A percentile compares a stretch with the other conserved stretches of the same genome.
phyloP scores from a whole-genome alignment of 2,888 invertebrate genomes.

The Mythimna pallens region DNA sequence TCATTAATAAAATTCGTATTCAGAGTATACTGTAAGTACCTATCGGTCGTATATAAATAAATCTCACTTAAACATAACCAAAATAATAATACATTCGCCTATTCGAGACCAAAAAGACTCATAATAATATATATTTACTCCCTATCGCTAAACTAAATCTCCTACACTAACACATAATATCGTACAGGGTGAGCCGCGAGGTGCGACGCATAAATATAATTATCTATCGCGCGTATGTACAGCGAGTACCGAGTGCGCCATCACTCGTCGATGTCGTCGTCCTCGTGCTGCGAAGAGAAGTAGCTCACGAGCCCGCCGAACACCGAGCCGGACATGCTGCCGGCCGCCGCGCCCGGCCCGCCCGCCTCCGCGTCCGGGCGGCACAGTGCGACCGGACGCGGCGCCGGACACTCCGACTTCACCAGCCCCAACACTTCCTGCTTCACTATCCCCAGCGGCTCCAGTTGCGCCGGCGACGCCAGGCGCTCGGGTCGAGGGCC shows the following conservation, averaged over 20 bases:
- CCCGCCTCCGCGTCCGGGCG: constrained; percentile 21
- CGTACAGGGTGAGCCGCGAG: constrained; percentile 75
- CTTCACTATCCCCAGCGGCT: constrained; percentile 53
- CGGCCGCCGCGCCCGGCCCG: constrained; percentile 31
- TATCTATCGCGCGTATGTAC: constrained; percentile 63
- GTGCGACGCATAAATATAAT: constrained; percentile 68
- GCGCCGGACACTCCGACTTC: constrained; percentile 32
- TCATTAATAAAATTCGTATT: constrained; percentile 89
- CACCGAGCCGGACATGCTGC: constrained; percentile 90
- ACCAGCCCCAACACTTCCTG: constrained; percentile 34
- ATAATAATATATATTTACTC: constrained; percentile 75
- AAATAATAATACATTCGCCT: constrained; percentile 88
- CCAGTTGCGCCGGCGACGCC: constrained; percentile 36
- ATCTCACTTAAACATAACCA: constrained; percentile 89
- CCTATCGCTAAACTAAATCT: constrained; percentile 73
- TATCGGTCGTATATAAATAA: constrained; percentile 89
- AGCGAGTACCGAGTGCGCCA: constrained; percentile 25
- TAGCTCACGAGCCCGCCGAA: constrained; percentile 98
- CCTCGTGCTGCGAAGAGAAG: constrained; percentile 97
- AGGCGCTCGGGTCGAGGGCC: constrained; percentile 15
- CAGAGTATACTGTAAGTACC: constrained; percentile 90
- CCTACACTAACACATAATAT: constrained; percentile 78
- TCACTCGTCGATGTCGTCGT: constrained; percentile 95
- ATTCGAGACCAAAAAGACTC: constrained; percentile 89
- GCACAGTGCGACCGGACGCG: constrained; percentile 6